Evolutionary conservation across 2,888 invertebrate species (phyloP), one percentile per base, ranked within the genome.

Genomic region (Helleia helle): DNA sequence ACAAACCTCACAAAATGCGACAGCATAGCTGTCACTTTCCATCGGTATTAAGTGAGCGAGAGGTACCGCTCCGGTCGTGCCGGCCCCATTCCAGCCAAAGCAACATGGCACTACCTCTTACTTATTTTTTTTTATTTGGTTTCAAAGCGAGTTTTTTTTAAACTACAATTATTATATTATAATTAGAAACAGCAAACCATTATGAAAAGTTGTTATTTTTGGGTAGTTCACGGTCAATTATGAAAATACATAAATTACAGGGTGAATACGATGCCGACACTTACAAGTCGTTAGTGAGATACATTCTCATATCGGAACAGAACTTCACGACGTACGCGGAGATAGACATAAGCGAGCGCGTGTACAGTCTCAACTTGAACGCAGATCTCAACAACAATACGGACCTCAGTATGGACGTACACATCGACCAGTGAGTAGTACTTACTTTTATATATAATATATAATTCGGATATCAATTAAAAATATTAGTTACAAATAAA

Each of bases 351-450:
- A 89, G 87, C 43, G 88, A 87, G 2, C 90, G 89, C 50, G 83
- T 89, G 0, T 94, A 93, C 61, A 91, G 90, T 49, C 58, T 91
- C 30, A 87, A 87, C 41, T 80, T 90, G 7, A 87, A 88, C 34
- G 77, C 93, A 0, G 88, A 92, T 40, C 83, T 90, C 2, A 87
- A 87, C 38, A 89, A 90, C 46, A 87, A 89, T 40, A 89, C 90
- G 15, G 87, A 90, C 49, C 67, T 93, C 30, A 85, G 87, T 38
- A 67, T 93, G 48, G 92, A 94, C 56, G 59, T 94, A 48, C 94
- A 94, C 71, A 73, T 94, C 49, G 94, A 94, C 60, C 90, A 91
- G 91, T 92, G 70, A 88, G 89, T 77, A 9, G n/a, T n/a, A n/a
- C n/a, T n/a, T n/a, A n/a, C n/a, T n/a, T n/a, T n/a, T n/a, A n/a